Base-by-base conservation (phyloP, 2,888 invertebrate genomes). In the Epinotia demarniana region DNA sequence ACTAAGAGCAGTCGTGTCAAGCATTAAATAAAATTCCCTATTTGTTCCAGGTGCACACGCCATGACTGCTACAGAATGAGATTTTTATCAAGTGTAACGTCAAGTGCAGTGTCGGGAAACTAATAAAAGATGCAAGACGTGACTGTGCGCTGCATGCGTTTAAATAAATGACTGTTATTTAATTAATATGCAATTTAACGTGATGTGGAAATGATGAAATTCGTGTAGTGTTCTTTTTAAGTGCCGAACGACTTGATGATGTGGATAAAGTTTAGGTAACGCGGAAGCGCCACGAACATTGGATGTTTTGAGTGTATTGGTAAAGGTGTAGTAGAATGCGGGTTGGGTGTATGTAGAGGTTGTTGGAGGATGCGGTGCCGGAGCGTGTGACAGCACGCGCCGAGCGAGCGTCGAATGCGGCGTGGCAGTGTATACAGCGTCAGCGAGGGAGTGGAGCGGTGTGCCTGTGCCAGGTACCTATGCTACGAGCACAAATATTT, bases 401-500 rank as follows among this genome's bases (percentile, higher is more conserved):
- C 78, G 80, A 80, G 81, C 83, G 83, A 85, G 85, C 83, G 84
- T 88, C 92, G 90, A 87, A 93, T 93, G 93, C 91, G 92, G 89
- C 92, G 92, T 81, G 91, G 89, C 85, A 93, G 93, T 85, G 91
- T 93, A 80, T 93, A 91, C 86, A 94, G 93, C 81, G 92, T 94
- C 82, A 91, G 93, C 88, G 93, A 93, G 84, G 92, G 92, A 79
- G 87, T 94, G 91, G 93, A 93, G 91, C 89, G 93, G 90, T 93
- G 93, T 87, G 84, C 87, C 84, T 92, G 93, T 85, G 83, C 88
- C 85, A 92, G 93, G 93, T 93, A n/a, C n/a, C n/a, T n/a, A 83
- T 79, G 61, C 27, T 18, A 12, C 57, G 39, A 39, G 12, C 19
- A 60, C 64, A 39, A 33, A 58, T 53, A n/a, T 18, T 49, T 33